A percentile compares a stretch with the other conserved stretches of the same genome.
Evolutionary conservation across 2,888 invertebrate genomes (phyloP).

Genomic region (Anthrax anthrax): DNA sequence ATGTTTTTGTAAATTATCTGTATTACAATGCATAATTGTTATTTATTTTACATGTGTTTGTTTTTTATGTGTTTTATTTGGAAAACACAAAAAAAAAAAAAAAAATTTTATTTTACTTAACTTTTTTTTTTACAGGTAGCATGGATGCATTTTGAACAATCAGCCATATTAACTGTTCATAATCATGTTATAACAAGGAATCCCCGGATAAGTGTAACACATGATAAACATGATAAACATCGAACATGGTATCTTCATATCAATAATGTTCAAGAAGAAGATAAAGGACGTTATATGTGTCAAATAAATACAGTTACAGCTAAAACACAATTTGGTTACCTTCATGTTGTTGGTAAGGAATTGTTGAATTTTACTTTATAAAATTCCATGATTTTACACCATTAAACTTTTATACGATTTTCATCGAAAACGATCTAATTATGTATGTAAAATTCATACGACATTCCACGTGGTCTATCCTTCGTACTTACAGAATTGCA

Average conservation of each 20-base stretch:
- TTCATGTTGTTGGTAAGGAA: slow-evolving; percentile 76
- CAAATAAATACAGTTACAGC: slow-evolving; percentile 86
- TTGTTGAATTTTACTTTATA: no score
- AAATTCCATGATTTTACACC: no score
- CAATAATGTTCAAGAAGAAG: slow-evolving; percentile 79
- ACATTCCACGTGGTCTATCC: no score
- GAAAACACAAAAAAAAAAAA: no score
- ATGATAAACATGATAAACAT: slow-evolving; percentile 69
- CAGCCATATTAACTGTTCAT: slow-evolving; percentile 83
- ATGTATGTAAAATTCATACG: no score
- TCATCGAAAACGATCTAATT: no score
- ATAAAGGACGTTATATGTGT: slow-evolving; percentile 87
- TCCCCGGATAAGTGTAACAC: slow-evolving; percentile 79
- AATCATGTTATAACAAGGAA: slow-evolving; percentile 89
- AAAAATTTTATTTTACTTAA: neutral
- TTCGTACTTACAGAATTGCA: no score
- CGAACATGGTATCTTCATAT: slow-evolving; percentile 88
- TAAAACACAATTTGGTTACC: slow-evolving; percentile 82
- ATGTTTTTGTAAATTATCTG: no score
- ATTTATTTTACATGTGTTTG: no score
- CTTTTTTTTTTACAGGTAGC: slow-evolving; percentile 55
- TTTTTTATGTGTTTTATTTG: no score
- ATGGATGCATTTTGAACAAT: slow-evolving; percentile 92
- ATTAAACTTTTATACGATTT: no score
- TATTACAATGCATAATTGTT: no score